Base-by-base conservation (phyloP, 2,888 invertebrate genomes). In the Plutella xylostella region DNA sequence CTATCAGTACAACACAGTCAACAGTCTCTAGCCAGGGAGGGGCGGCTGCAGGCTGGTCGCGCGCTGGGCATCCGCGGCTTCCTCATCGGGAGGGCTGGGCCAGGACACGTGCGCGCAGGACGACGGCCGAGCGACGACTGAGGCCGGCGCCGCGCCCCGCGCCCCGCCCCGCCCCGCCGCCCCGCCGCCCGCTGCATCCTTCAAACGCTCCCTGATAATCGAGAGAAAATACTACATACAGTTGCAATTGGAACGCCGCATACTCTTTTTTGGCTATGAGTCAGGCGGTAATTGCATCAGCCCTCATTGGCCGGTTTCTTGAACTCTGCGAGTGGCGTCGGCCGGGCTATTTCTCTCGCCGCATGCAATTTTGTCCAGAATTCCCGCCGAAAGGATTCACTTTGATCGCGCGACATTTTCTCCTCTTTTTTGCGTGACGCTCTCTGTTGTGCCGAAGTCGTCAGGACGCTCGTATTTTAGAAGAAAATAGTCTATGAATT, bases 161-260 rank as follows among this genome's bases (percentile, higher is more conserved):
- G 48, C 46, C 19, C 45, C 18, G 20, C 43, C 51, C 47, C 52
- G 46, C 46, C 49, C 45, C 51, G 31, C 34, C 49, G 5, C 48
- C 51, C 55, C 47, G 57, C 58, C 51, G 63, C 66, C 63, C 61
- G 69, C 72, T 77, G 80, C 79, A 79, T 76, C 77, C 75, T 72
- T 74, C 73, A 70, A 72, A 73, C 60, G 68, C 65, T 70, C 72
- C 68, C 72, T 72, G 73, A 76, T 78, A 72, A 80, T 78, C 75
- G 74, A 68, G 77, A 76, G 78, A 75, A 74, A 70, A 76, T 74
- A 75, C 73, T 68, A 73, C 71, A 69, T 63, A 66, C 68, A 75
- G 74, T 66, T 78, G 79, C 80, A 79, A 73, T 72, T 64, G 67
- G 70, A 67, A 65, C 71, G 75, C 74, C 72, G 76, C 77, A 76